Percentiles rank a stretch among this genome's conserved stretches.
Conservation (phyloP, 2,113 vertebrate species). For the Myiopsitta monachus region DNA sequence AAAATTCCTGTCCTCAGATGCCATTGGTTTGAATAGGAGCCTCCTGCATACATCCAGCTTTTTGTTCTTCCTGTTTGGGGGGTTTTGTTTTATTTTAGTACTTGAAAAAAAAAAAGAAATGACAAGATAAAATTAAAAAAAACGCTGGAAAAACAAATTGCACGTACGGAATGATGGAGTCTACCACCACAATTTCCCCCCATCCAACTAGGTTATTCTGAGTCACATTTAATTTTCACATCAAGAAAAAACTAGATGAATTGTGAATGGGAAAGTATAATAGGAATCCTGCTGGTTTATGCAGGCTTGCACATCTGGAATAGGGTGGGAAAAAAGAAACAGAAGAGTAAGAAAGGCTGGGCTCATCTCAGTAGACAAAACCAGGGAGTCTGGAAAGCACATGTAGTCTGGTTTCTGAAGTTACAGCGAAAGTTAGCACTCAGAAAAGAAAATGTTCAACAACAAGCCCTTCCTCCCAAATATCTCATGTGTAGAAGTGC, state of each 20-base stretch:
- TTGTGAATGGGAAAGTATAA: conserved; percentile 67
- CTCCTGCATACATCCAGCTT: conserved; percentile 11
- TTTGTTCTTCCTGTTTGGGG: conserved; percentile 2
- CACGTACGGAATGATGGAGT: background rate
- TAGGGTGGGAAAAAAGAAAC: conserved; percentile 57
- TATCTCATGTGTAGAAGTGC: background rate
- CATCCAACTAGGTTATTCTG: conserved; percentile 26
- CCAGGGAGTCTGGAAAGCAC: conserved; percentile 60
- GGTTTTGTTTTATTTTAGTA: background rate
- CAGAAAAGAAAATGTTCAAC: conserved; percentile 33
- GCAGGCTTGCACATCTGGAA: conserved; percentile 69
- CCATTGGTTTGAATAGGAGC: background rate
- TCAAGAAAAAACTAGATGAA: conserved; percentile 66
- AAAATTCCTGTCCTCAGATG: conserved; percentile 35
- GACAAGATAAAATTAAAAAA: background rate
- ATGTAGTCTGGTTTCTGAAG: conserved; percentile 52
- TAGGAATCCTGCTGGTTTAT: conserved; percentile 68
- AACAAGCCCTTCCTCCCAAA: background rate
- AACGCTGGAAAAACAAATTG: conserved; percentile 33
- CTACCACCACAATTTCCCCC: background rate
- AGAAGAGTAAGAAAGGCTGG: conserved; percentile 46
- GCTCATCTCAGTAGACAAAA: conserved; percentile 44
- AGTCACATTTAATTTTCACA: conserved; percentile 64
- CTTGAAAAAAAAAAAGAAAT: background rate
- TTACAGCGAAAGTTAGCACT: conserved; percentile 27